A percentile compares a stretch with the other conserved stretches of the same genome.
Conservation (phyloP, 2,888 invertebrate species). For the Apodemia zela region DNA sequence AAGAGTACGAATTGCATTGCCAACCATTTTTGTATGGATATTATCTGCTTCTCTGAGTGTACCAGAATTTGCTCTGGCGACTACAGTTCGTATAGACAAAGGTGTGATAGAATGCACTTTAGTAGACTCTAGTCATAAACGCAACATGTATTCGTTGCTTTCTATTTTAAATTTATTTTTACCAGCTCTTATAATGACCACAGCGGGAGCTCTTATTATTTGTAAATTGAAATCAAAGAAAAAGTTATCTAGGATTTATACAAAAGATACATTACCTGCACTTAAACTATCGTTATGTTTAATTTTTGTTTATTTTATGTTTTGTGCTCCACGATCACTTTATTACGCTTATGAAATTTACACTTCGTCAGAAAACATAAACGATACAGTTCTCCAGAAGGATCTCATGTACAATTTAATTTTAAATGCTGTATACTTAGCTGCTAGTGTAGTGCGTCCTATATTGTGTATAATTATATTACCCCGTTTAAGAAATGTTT, state of each 20-base stretch:
- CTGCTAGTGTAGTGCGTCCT: conserved; percentile 43
- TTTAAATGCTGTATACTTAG: conserved; percentile 49
- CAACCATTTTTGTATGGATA: conserved; percentile 80
- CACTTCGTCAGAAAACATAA: conserved; percentile 42
- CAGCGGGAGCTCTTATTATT: conserved; percentile 47
- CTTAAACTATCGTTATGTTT: conserved; percentile 63
- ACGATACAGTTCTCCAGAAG: conserved; percentile 40
- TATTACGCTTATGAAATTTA: conserved; percentile 53
- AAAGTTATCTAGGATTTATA: conserved; percentile 41
- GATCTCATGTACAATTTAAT: conserved; percentile 46
- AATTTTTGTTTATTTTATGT: conserved; percentile 50
- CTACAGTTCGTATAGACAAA: conserved; percentile 58
- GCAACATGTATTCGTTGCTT: conserved; percentile 62
- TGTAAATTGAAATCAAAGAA: conserved; percentile 55
- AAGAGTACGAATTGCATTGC: conserved; percentile 71
- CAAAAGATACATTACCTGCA: conserved; percentile 49
- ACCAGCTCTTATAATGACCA: conserved; percentile 55
- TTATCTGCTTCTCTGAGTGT: conserved; percentile 79
- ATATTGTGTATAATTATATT: conserved; percentile 46
- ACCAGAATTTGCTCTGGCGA: conserved; percentile 79
- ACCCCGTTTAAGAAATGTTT: conserved; percentile 44
- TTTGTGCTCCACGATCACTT: conserved; percentile 61
- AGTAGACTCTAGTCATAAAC: conserved; percentile 70
- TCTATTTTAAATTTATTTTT: conserved; percentile 62
- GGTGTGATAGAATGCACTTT: conserved; percentile 69